Conservation (phyloP, 2,888 invertebrate species). For the Altica lythri region DNA sequence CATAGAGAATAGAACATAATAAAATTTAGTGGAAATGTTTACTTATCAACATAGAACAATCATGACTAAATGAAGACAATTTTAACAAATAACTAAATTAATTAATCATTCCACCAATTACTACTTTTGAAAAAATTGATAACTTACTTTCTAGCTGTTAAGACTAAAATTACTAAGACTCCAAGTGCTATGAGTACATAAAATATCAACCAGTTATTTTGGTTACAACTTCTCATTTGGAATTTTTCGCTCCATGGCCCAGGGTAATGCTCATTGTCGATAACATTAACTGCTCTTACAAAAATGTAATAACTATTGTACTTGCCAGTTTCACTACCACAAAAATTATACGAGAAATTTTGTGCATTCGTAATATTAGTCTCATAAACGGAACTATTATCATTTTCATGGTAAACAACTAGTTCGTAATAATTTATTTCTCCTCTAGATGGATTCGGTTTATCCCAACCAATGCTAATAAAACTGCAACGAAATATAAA, state of each 20-base stretch:
- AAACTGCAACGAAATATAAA: too few species aligned
- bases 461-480: conserved; percentile 58
- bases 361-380: too few species aligned
- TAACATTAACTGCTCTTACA: conserved; percentile 53
- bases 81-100: too few species aligned
- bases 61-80: too few species aligned
- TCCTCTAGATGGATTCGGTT: conserved; percentile 58
- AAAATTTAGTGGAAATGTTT: too few species aligned
- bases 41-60: too few species aligned
- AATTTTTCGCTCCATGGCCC: conserved; percentile 53
- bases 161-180: conserved; percentile 28
- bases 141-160: conserved; percentile 39
- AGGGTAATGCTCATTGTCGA: conserved; percentile 39
- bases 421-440: conserved; percentile 60
- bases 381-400: too few species aligned
- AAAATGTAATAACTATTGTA: background rate
- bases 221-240: conserved; percentile 25
- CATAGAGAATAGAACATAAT: too few species aligned
- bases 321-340: conserved; percentile 44
- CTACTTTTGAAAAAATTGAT: background rate
- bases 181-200: conserved; percentile 25
- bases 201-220: conserved; percentile 21
- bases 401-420: conserved; percentile 50
- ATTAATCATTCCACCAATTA: too few species aligned
- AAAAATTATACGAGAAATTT: too few species aligned